A percentile compares a stretch with the other conserved stretches of the same genome.
phyloP scores from a whole-genome alignment of 1,140 invertebrate genomes.

The Hylaeus volcanicus region DNA sequence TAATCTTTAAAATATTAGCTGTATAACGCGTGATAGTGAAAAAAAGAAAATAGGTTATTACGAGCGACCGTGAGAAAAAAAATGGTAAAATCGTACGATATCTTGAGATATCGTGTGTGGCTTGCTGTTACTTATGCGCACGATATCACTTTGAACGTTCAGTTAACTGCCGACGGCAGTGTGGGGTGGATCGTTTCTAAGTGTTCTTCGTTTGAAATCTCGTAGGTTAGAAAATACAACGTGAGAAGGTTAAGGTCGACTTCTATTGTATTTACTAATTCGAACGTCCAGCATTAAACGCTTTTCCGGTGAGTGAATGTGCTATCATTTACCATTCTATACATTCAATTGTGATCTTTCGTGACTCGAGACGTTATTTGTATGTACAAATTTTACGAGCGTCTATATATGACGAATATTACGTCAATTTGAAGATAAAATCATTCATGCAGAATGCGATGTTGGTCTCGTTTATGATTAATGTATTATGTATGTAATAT shows the following conservation, averaged over 20 bases:
- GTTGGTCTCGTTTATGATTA: no score
- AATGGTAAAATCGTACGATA: conserved; percentile 69
- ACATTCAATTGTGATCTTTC: background rate
- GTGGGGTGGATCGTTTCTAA: background rate
- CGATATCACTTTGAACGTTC: conserved; percentile 60
- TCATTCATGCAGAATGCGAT: background rate
- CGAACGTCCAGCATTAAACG: background rate
- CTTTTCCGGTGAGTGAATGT: conserved; percentile 2
- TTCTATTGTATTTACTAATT: no score
- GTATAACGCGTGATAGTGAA: background rate
- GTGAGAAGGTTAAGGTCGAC: background rate
- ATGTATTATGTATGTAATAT: no score
- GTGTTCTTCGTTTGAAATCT: background rate
- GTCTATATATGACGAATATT: background rate
- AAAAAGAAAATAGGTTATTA: conserved; percentile 31
- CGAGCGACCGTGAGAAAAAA: conserved; percentile 28
- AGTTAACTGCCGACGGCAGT: conserved; percentile 60
- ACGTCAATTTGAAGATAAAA: background rate
- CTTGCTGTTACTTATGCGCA: conserved; percentile 58
- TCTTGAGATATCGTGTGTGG: conserved; percentile 63
- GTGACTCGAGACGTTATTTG: background rate
- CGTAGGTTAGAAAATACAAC: conserved; percentile 28
- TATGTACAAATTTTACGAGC: background rate
- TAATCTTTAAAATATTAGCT: background rate
- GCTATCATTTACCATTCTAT: background rate